Percentiles rank a stretch among this genome's conserved stretches.
Evolutionary conservation across 2,888 invertebrate genomes (phyloP).

Genomic region (Drosophila subsilvestris): DNA sequence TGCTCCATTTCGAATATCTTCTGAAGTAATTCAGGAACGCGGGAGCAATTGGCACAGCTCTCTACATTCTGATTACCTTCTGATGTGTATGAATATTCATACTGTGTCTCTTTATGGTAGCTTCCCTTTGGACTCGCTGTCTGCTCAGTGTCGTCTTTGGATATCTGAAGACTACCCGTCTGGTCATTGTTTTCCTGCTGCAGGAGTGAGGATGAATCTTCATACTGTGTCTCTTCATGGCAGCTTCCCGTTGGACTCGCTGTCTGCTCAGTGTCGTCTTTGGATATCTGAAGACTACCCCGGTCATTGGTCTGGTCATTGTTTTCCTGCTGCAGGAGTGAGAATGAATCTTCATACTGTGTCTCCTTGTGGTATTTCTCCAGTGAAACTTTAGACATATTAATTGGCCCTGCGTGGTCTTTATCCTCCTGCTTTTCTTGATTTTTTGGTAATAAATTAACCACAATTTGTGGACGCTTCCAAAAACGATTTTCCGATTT

Average conservation of each 20-base stretch:
- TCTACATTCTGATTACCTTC: neutral
- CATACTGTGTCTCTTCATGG: neutral
- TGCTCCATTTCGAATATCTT: constrained; percentile 12
- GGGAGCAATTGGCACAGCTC: neutral
- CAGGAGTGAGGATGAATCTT: neutral
- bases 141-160: neutral
- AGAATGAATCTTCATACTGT: neutral
- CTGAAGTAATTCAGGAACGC: constrained; percentile 9
- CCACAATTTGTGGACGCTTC: constrained; percentile 13
- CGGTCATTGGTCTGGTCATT: neutral
- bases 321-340: neutral
- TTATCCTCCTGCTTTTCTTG: neutral
- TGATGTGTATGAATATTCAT: neutral
- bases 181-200: neutral
- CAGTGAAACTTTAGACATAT: too few species aligned
- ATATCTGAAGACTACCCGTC: neutral
- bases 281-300: neutral
- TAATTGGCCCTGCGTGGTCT: too few species aligned
- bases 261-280: neutral
- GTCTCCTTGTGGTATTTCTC: neutral
- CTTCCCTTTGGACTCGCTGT: too few species aligned
- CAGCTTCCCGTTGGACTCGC: too few species aligned
- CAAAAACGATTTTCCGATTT: neutral
- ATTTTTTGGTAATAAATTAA: neutral
- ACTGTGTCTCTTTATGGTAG: neutral